A percentile compares a stretch with the other conserved stretches of the same genome.
Evolutionary conservation across 2,888 invertebrate species (phyloP).

Genomic region (Polyommatus icarus): DNA sequence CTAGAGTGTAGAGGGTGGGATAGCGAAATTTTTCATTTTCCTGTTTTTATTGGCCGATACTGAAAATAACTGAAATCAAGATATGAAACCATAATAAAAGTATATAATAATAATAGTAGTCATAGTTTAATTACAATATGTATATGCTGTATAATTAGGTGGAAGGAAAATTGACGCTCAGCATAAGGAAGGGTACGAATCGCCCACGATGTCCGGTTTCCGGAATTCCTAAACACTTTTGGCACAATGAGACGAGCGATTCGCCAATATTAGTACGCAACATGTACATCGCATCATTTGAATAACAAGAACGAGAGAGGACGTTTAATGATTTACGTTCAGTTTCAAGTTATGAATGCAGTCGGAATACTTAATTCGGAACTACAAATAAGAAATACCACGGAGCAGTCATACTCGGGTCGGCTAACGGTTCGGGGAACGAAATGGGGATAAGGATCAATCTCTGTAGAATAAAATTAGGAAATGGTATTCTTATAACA

Average conservation of each 20-base stretch:
- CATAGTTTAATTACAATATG: background rate
- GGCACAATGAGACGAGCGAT: background rate
- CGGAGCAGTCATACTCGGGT: background rate
- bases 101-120: background rate
- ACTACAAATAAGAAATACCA: background rate
- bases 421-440: no score
- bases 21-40: background rate
- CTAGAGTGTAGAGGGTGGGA: no score
- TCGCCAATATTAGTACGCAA: background rate
- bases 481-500: background rate
- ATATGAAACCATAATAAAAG: no score
- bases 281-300: background rate
- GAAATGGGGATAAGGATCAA: background rate
- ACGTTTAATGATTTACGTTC: conserved; percentile 1
- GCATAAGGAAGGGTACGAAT: conserved; percentile 8
- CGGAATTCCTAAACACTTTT: background rate
- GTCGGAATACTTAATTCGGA: background rate
- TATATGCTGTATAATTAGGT: background rate
- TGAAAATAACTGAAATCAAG: background rate
- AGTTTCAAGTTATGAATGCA: background rate
- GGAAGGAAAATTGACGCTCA: background rate
- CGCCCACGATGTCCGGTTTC: conserved; percentile 6
- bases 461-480: background rate
- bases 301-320: conserved; percentile 7
- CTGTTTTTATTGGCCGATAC: background rate